Base-by-base conservation (phyloP, 2,888 invertebrate species). In the Pseudococcus longispinus region DNA sequence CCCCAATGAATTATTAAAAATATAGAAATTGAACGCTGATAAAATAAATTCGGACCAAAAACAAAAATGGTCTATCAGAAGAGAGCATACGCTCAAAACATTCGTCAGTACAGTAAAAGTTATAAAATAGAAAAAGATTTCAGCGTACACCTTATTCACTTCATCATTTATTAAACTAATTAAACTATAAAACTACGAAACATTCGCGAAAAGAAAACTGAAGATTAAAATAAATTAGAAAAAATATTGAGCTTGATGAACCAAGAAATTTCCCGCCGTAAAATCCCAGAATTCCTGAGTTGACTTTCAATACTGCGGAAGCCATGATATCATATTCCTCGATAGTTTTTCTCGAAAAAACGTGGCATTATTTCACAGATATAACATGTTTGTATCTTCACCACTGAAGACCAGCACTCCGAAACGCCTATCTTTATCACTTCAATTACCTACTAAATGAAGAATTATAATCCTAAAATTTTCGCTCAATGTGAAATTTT, bases 191-290 rank as follows among this genome's bases (percentile, higher is more conserved):
- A 46, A 15, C 44, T 11, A 1, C 9, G 13, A 37, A 37, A 37
- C 9, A 37, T 37, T 46, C 15, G 44, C 44, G 11, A 46, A 46
- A 46, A 11, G 44, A 3, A 46, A 46, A 8, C 13, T 46, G 9
- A 15, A 46, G 13, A 3, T 3, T 11, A 46, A 46, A 46, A 15
- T 46, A 37, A 37, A 37, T 46, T 0, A 46, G 44, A 46, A 15
- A 46, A 46, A 46, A 9, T 46, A 37, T 13, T 1, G 44, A 46
- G 15, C 13, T 15, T 46, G 9, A 3, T 15, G n/a, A 3, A 60
- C 2, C 60, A 60, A 23, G 70, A 70, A 70, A 26, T 70, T 70
- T 70, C 70, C 70, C 70, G 70, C 70, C 70, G 60, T 65, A 29
- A 8, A 13, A 29, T 70, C 18, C 29, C 15, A 26, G 18, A 13